A percentile compares a stretch with the other conserved stretches of the same genome.
Evolutionary conservation across 2,888 invertebrate genomes (phyloP).

Genomic region (Rutpela maculata): DNA sequence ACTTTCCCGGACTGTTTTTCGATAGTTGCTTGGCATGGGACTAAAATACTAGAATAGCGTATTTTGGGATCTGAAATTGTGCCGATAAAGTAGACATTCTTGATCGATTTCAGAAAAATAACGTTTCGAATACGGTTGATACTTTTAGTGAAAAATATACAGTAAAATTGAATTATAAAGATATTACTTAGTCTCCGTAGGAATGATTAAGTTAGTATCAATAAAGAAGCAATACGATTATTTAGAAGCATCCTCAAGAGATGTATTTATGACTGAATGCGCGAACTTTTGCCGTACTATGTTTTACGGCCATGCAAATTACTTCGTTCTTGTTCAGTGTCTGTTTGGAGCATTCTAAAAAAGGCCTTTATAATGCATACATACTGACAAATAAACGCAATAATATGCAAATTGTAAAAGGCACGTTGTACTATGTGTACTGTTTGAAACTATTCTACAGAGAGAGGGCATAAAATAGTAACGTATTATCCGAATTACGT

Average conservation of each 20-base stretch:
- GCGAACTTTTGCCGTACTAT: not conserved
- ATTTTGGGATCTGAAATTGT: too few species aligned
- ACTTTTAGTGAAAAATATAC: too few species aligned
- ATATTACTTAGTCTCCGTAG: not conserved
- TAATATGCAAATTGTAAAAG: slow-evolving; percentile 23
- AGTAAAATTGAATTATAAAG: too few species aligned
- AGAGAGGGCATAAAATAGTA: not conserved
- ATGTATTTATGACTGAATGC: not conserved
- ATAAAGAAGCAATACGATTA: not conserved
- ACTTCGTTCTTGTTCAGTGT: slow-evolving; percentile 18
- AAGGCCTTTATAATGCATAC: slow-evolving; percentile 25
- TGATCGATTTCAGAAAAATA: too few species aligned
- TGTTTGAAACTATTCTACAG: slow-evolving; percentile 9
- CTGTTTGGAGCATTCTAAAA: slow-evolving; percentile 7
- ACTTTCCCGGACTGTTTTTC: too few species aligned
- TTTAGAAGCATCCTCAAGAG: not conserved
- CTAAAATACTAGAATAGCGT: too few species aligned
- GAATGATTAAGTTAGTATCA: not conserved
- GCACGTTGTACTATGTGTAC: slow-evolving; percentile 3
- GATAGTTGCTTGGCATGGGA: too few species aligned
- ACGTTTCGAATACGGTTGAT: too few species aligned
- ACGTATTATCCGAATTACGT: not conserved
- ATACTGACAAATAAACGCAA: slow-evolving; percentile 23
- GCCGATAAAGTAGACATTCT: too few species aligned
- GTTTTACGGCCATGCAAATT: slow-evolving; percentile 18